Conservation (phyloP, 64 coral and sea anemone species). For the Trachythela sp. region DNA sequence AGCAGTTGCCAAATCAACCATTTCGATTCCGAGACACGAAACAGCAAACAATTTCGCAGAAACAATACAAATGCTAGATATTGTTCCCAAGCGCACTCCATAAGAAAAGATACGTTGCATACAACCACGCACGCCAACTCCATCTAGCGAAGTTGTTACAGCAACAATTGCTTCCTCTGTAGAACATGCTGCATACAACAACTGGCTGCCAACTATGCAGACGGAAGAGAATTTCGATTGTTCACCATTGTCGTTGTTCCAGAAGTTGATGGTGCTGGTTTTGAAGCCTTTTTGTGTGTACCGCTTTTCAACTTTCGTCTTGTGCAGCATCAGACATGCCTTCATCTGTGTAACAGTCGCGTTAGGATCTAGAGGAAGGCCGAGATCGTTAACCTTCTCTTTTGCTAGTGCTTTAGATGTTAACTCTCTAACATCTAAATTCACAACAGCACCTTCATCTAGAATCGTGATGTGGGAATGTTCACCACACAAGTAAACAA, state of each 20-base stretch:
- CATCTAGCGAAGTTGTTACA: constrained; percentile 48
- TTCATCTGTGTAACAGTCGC: background rate
- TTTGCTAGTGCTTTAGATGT: background rate
- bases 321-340: background rate
- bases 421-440: background rate
- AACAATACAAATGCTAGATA: constrained; percentile 33
- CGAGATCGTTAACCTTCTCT: background rate
- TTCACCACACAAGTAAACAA: constrained; percentile 2
- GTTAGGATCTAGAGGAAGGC: background rate
- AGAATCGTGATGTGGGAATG: background rate
- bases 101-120: constrained; percentile 4
- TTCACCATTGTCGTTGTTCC: constrained; percentile 24
- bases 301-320: constrained; percentile 43
- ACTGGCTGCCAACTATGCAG: constrained; percentile 51
- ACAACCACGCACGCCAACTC: constrained; percentile 32
- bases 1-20: constrained; percentile 38
- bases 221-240: constrained; percentile 49
- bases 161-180: constrained; percentile 59
- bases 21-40: constrained; percentile 41
- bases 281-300: constrained; percentile 26
- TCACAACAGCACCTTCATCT: background rate
- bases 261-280: constrained; percentile 49
- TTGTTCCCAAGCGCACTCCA: background rate
- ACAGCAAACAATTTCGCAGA: constrained; percentile 29
- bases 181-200: constrained; percentile 55